Base-by-base conservation (phyloP, 1,140 invertebrate genomes). In the Venturia canescens region DNA sequence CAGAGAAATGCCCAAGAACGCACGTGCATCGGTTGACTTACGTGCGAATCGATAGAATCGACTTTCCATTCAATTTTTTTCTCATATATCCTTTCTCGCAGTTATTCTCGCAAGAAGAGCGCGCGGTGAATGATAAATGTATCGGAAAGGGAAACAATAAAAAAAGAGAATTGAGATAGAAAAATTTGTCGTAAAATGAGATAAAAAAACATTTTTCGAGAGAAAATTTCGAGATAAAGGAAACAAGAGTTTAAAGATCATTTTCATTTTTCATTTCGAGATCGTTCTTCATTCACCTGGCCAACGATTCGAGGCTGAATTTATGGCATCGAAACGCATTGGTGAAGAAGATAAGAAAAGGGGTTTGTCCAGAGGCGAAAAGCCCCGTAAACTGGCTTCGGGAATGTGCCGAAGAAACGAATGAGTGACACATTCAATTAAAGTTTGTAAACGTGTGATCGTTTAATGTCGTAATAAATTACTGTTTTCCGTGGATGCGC, bases 351-450 rank as follows among this genome's bases (percentile, higher is more conserved):
- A 18, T 21, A 4, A 18, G 18, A 53, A 7, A 53, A 21, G 50
- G 18, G 3, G 16, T 53, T n/a, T 53, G n/a, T 53, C 16, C 11
- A 53, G n/a, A 53, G 16, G 50, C 3, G 50, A 7, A 18, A 53
- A 21, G 16, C 18, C n/a, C 7, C 16, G 1, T n/a, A n/a, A 53
- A 53, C 31, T 34, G 38, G 27, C n/a, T 60, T 76, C n/a, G 48
- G 16, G n/a, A 74, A 74, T 50, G 69, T 29, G 72, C 31, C 15
- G 53, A 76, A 60, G 72, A 34, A 76, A 53, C 50, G 50, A n/a
- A 63, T 63, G 72, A 76, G 53, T 76, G 72, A 76, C 72, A 76
- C 27, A 76, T 76, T 76, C 72, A 76, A 76, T 76, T 76, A 76
- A 76, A 27, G 72, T 63, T 60, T 16, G 15, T 76, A 50, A 53